Evolutionary conservation across 2,888 invertebrate species (phyloP), one percentile per base, ranked within the genome.

Genomic region (Elgonia sp.): DNA sequence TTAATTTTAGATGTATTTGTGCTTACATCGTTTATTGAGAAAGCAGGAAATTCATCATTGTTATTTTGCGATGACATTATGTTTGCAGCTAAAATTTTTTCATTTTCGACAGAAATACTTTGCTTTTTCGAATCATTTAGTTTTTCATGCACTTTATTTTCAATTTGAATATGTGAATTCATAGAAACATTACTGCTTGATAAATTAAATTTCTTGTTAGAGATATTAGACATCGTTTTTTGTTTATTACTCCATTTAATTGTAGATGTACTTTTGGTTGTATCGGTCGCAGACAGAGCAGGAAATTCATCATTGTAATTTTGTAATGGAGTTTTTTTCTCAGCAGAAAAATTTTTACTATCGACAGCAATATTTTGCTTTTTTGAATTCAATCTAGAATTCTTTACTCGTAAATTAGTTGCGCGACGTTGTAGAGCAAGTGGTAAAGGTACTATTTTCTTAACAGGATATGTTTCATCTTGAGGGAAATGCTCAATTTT

Each of bases 401-500:
- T 1, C 7, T n/a, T 14, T n/a, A 39, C 39, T 63, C 4, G 6
- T 14, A 63, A 39, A 39, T 37, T 39, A 20, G 37, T 10, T n/a
- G 4, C 20, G 7, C 42, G n/a, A 12, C 20, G 40, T 40, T 67
- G 8, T 20, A 55, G 37, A 55, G 39, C 75, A 46, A 62, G 29
- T 60, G 39, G 4, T 12, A 75, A 50, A 42, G 73, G 60, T 29
- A 10, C n/a, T 10, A 75, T 46, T 37, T 8, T 46, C 9, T 29
- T 21, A 18, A 37, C 12, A 50, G n/a, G 37, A 40, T 20, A 75
- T 14, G 18, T 9, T 12, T 3, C 10, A n/a, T 75, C 46, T 75
- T 62, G 62, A 46, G 75, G n/a, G n/a, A n/a, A 75, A 75, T 75
- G 75, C 29, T 75, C 62, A 46, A 75, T 62, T n/a, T 0, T 46